Base-by-base conservation (phyloP, 1,140 invertebrate genomes). In the Dreissena polymorpha region DNA sequence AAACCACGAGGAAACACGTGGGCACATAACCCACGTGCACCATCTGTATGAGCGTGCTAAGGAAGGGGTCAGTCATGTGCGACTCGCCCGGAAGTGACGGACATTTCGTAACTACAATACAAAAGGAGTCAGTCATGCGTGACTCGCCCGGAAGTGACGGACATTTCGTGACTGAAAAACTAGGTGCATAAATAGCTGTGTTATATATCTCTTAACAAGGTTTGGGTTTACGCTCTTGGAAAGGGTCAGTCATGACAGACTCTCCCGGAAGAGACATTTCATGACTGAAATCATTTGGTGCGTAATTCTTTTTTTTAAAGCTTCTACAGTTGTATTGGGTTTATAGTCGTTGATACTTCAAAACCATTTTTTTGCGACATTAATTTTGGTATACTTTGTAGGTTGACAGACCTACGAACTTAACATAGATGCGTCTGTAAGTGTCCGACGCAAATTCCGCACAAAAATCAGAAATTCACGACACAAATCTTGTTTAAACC, bases 11-110 rank as follows among this genome's bases (percentile, higher is more conserved):
- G 49, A 79, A 53, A 29, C 67, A 69, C 10, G 76, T 70, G 50
- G 76, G 76, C 13, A 79, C 29, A 25, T 63, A 72, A 6, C 53
- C 68, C 2, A 80, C 69, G 8, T 64, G 68, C 8, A 80, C 69
- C 78, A 80, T 80, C 53, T 80, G 78, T 80, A 80, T 80, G 23
- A 80, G 65, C 12, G 78, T 80, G 53, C 78, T 80, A 53, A 39
- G 39, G 39, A 39, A 39, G 3, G 39, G 39, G 53, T 80, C 78
- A 65, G 50, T 63, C 53, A 80, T 80, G 7, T 55, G 29, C 16
- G 69, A 65, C 25, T 65, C 69, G 23, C 50, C 27, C 25, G 78
- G 69, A 10, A 80, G 25, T n/a, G 5, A 14, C 21, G 53, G 53
- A 27, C 65, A 70, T n/a, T n/a, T n/a, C n/a, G n/a, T n/a, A n/a